Evolutionary conservation across 2,888 invertebrate genomes (phyloP), one percentile per base, ranked within the genome.

Genomic region (Cerceris rybyensis): DNA sequence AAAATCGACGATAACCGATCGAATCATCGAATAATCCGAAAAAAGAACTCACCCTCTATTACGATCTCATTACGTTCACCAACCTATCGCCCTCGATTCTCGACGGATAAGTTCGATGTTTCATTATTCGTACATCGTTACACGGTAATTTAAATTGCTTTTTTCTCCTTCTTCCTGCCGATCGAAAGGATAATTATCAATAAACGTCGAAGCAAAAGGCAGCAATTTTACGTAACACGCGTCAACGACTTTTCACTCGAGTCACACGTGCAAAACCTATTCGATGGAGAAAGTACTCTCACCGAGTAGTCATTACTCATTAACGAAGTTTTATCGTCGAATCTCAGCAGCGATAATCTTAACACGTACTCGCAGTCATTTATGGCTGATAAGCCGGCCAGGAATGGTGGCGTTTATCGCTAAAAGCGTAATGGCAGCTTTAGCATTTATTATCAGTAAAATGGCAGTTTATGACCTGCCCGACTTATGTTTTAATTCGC

Each of bases 371-470:
- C 78, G 54, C 39, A 54, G 79, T 70, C 82, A 77, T 83, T 85
- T 77, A 84, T 86, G 65, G 74, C 71, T 73, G 85, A 82, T 83
- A 85, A 82, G 81, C 46, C 49, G 64, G 67, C 58, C 39, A 59
- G 52, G 71, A 69, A 80, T 78, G 80, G 78, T 71, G 80, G 74
- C 61, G 76, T 84, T 83, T 84, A 82, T 81, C 79, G 75, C 58
- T 67, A 76, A 70, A 65, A 78, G 70, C 72, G 78, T 81, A 85
- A 85, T 85, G 85, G 83, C 83, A 65, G 72, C 75, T 79, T 73
- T 71, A 42, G 63, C 81, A 70, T 83, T 82, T 71, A 74, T 80
- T 85, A 85, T 83, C 84, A 71, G 73, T 46, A 70, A 75, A 83
- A 77, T 83, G 83, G 85, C 80, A 80, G 81, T 61, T 46, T 55